These are phyloP conservation scores for Crambe crambe DNA, from an alignment of 37 sponge, comb jelly and placozoan species.

Conservation along the genomic window DNA sequence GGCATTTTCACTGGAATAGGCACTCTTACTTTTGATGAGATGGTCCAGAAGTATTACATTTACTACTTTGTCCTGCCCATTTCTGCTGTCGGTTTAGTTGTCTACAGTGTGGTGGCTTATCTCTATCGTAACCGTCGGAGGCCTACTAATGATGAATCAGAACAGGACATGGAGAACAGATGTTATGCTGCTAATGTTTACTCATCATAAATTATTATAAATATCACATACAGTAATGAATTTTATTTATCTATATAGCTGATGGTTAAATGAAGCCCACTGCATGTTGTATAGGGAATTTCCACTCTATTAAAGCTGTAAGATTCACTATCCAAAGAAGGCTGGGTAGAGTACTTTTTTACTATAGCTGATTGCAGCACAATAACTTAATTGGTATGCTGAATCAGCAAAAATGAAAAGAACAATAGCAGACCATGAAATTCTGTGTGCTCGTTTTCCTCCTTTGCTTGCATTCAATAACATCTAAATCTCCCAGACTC, in stretches of 20 bases:
- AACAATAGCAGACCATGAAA: too few species aligned
- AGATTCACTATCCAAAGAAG: too few species aligned
- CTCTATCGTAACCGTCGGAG: constrained; percentile 40
- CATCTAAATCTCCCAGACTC: background rate
- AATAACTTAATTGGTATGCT: too few species aligned
- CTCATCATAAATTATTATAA: too few species aligned
- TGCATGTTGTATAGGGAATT: too few species aligned
- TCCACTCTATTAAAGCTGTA: too few species aligned
- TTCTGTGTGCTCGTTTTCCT: too few species aligned
- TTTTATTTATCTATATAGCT: too few species aligned
- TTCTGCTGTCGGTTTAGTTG: constrained; percentile 18
- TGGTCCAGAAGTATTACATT: background rate
- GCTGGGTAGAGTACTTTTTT: too few species aligned
- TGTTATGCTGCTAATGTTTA: background rate
- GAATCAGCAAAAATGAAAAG: too few species aligned
- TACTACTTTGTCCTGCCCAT: background rate
- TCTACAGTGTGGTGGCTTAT: constrained; percentile 24
- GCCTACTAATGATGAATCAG: constrained; percentile 21
- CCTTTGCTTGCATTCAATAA: background rate
- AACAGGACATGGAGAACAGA: background rate
- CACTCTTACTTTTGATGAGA: background rate
- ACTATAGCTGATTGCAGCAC: too few species aligned
- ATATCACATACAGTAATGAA: too few species aligned
- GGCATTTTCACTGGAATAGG: constrained; percentile 23
- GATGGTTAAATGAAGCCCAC: background rate